Percentiles rank a stretch among this genome's conserved stretches.
Evolutionary conservation across 2,888 invertebrate genomes (phyloP).

Genomic region (Clunio marinus): DNA sequence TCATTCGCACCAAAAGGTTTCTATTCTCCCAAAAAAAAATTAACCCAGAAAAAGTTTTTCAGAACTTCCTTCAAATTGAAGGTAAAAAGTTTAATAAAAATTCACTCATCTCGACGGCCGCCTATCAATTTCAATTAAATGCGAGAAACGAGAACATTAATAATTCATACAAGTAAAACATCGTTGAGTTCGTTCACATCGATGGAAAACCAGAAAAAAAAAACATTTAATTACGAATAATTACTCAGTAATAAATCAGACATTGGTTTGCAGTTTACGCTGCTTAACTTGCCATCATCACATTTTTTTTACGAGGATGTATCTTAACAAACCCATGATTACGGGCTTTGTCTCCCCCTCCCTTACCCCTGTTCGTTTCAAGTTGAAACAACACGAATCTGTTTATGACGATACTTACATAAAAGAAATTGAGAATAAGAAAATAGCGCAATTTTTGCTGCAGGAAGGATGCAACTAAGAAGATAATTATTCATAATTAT

Average conservation of each 20-base stretch:
- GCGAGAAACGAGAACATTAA: no score
- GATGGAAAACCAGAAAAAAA: background rate
- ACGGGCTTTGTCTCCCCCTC: background rate
- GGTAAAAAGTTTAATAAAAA: no score
- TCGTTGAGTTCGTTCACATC: background rate
- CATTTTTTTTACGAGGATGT: background rate
- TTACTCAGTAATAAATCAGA: background rate
- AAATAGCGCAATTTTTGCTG: constrained; percentile 33
- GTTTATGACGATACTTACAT: no score
- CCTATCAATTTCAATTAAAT: background rate
- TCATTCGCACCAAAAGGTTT: no score
- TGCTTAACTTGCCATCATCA: no score
- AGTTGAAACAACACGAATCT: no score
- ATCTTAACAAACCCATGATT: background rate
- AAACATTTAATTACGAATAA: background rate
- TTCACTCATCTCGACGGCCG: no score
- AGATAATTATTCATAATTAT: constrained; percentile 38
- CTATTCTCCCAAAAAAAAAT: no score
- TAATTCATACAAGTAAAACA: no score
- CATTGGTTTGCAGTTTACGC: background rate
- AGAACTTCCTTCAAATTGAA: no score
- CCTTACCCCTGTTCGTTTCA: no score
- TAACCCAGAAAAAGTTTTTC: no score
- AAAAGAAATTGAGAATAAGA: background rate
- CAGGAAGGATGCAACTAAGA: constrained; percentile 35